Evolutionary conservation across 2,888 invertebrate genomes (phyloP), one percentile per base, ranked within the genome.

Genomic region (Arge pagana): DNA sequence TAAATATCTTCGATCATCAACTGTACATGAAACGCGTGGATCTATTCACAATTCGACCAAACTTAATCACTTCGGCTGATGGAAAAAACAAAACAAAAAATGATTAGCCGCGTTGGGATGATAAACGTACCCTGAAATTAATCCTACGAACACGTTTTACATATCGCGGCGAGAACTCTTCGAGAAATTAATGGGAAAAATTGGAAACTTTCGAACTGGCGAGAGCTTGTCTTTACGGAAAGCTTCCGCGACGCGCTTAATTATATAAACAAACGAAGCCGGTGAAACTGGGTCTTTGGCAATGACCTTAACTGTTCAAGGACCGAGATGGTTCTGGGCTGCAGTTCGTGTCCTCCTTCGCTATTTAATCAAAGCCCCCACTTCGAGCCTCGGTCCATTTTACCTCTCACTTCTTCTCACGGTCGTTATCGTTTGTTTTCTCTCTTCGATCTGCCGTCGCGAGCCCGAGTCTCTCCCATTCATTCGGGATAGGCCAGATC

Each of bases 301-400:
- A 63, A 62, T 61, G 68, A 67, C 72, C 72, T 70, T 65, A 63
- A 70, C 74, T 72, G 66, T 55, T 71, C 71, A 68, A 76, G 74
- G 71, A 69, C 64, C 66, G 76, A 72, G 74, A 72, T 74, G 66
- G 69, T 66, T 76, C 74, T 76, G 75, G 71, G 66, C 63, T 70
- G 63, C 64, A 68, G 71, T 71, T 68, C 70, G 70, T 76, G 76
- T 70, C 76, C 76, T 71, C 75, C 70, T 74, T 76, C 73, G 70
- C 76, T 76, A 45, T 76, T 76, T 75, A 76, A 76, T 76, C 74
- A 66, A 70, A 70, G 69, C 76, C 76, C 76, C 76, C 76, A 74
- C 76, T 71, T 71, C 64, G 58, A 56, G 61, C 55, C 62, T 57
- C 62, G 76, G 75, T 76, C 76, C 75, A 76, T 76, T 76, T 76